Conservation (phyloP, 2,888 invertebrate genomes). For the Phymatocera aterrima region DNA sequence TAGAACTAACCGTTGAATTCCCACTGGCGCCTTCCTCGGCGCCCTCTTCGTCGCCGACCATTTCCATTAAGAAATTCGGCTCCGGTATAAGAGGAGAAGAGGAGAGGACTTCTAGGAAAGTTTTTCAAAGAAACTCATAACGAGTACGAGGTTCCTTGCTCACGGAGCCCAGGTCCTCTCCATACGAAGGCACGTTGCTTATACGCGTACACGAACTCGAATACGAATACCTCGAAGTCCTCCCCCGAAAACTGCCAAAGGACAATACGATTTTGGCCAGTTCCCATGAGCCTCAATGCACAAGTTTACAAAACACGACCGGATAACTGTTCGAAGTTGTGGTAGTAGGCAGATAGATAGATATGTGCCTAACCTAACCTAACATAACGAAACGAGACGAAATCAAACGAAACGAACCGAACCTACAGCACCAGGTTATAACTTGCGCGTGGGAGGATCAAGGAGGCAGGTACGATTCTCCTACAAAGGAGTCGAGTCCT, state of each 20-base stretch:
- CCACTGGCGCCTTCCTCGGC: slow-evolving; percentile 34
- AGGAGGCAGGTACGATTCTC: slow-evolving; percentile 48
- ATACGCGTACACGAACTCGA: slow-evolving; percentile 23
- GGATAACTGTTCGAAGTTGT: slow-evolving; percentile 48
- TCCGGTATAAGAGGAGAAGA: no score
- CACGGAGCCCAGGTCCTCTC: neutral
- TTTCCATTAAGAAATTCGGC: slow-evolving; percentile 43
- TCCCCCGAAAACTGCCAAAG: slow-evolving; percentile 27
- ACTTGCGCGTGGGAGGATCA: slow-evolving; percentile 42
- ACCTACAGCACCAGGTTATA: slow-evolving; percentile 10
- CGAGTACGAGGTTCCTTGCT: neutral
- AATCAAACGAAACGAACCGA: neutral
- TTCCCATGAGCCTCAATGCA: slow-evolving; percentile 52
- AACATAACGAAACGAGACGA: slow-evolving; percentile 16
- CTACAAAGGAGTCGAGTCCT: slow-evolving; percentile 45
- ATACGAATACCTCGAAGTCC: slow-evolving; percentile 34
- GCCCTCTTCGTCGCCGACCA: slow-evolving; percentile 9
- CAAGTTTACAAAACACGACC: slow-evolving; percentile 54
- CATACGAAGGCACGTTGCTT: slow-evolving; percentile 22
- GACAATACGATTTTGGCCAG: slow-evolving; percentile 45
- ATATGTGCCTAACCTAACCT: slow-evolving; percentile 22
- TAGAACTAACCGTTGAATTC: neutral
- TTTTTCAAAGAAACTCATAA: slow-evolving; percentile 27
- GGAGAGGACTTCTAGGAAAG: slow-evolving; percentile 14
- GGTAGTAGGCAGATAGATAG: slow-evolving; percentile 32